Evolutionary conservation across 2,113 vertebrate genomes (phyloP).

Genomic region (Argyrosomus japonicus): DNA sequence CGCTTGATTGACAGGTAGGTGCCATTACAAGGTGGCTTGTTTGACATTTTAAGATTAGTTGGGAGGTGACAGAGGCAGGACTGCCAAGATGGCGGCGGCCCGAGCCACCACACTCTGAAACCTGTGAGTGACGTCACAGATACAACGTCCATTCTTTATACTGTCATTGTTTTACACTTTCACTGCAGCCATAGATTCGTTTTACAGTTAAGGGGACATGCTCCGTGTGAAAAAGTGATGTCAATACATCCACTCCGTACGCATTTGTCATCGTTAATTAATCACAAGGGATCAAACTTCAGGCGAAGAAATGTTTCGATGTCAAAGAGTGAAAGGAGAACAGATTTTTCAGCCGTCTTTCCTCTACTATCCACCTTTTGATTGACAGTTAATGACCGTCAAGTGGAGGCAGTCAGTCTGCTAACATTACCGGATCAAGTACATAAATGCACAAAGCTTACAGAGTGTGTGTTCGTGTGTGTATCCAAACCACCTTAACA

Average conservation of each 20-base stretch:
- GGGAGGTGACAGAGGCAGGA: too few species aligned
- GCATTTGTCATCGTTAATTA: slow-evolving; percentile 6
- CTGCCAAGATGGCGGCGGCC: too few species aligned
- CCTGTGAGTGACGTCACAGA: too few species aligned
- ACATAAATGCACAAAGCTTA: slow-evolving; percentile 13
- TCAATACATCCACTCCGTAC: not conserved
- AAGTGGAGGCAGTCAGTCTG: slow-evolving; percentile 11
- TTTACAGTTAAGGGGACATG: not conserved
- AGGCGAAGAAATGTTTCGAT: not conserved
- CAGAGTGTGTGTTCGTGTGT: not conserved
- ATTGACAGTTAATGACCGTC: slow-evolving; percentile 19
- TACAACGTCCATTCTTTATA: too few species aligned
- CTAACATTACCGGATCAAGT: slow-evolving; percentile 11
- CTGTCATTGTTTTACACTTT: not conserved
- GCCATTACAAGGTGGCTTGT: too few species aligned
- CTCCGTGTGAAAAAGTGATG: not conserved
- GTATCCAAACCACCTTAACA: not conserved
- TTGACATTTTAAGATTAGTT: too few species aligned
- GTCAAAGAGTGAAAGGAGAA: not conserved
- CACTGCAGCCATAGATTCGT: not conserved
- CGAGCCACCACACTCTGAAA: too few species aligned
- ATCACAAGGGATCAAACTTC: not conserved
- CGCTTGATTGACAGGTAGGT: too few species aligned
- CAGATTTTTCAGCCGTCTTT: not conserved
- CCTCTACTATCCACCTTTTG: not conserved